Base-by-base conservation (phyloP, 2,113 vertebrate genomes). In the Pelusios castaneus region DNA sequence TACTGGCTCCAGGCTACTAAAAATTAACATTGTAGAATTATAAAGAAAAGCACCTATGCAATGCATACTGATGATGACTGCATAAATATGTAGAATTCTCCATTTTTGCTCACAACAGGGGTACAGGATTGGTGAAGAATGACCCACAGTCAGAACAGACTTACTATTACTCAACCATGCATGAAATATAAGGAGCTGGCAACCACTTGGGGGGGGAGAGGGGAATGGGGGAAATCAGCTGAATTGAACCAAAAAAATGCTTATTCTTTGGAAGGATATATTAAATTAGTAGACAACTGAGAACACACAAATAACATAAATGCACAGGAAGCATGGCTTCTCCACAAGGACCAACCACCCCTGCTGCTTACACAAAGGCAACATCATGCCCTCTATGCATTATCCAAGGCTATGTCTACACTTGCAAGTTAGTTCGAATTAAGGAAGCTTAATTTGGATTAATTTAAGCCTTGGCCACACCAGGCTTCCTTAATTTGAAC, bases 181-280 rank as follows among this genome's bases (percentile, higher is more conserved):
- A 70, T 14, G 4, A 92, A 94, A 89, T 47, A 21, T 22, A 90
- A 75, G 31, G 85, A 89, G 14, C 2, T 79, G 47, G 47, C 19
- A 38, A 80, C 51, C 29, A 88, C 43, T 93, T 6, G 47, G 6
- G 47, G 47, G 47, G 47, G 47, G 10, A 47, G 47, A 10, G 47
- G 10, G 47, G 47, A 47, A 49, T 24, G 47, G 47, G 10, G 47
- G 47, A 47, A 49, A n/a, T 47, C 47, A 91, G 56, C 45, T 88
- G 49, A 82, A 3, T 10, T 27, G 7, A 89, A 70, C 52, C 1
- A 85, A 21, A 92, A 49, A 47, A 85, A 55, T 0, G 0, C 2
- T 80, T 55, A 60, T 13, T 24, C 13, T 84, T 93, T n/a, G 11
- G 38, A 92, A 91, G 24, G 86, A 82, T 13, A 7, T 73, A 82